Base-by-base conservation (phyloP, 1,140 invertebrate genomes). In the Ooceraea biroi region DNA sequence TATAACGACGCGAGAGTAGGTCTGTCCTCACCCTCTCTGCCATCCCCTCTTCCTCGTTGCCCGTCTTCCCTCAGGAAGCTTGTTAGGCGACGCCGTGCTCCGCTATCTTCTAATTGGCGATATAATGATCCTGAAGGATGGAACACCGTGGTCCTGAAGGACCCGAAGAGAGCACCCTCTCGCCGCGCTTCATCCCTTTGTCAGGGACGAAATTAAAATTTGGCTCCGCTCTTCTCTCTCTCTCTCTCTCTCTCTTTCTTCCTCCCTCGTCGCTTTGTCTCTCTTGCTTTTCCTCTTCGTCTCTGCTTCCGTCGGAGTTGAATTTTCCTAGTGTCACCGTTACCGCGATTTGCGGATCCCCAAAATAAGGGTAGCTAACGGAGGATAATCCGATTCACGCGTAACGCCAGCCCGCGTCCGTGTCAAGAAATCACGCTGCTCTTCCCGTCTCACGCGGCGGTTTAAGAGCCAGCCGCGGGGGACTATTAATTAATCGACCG, bases 41-140 rank as follows among this genome's bases (percentile, higher is more conserved):
- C 27, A 41, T n/a, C 10, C 44, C 48, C 66, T 50, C 11, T 44
- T 11, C 14, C 27, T 14, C 14, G 3, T 48, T 50, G 17, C 17
- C 76, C 50, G 36, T 25, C 76, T 58, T 71, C 65, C 90, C 89
- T 85, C 92, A 94, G 93, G 92, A 94, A 94, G 94, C 94, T 94
- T 94, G 94, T 94, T 94, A 94, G 92, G 92, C 93, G 92, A 92
- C 89, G 93, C 91, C 90, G 90, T 90, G 91, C 89, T 94, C 89
- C 90, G 91, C 93, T 91, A 92, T 94, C 93, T 94, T 94, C 94
- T 94, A 94, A 94, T 94, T 94, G 94, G 94, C 93, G 93, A 94
- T 94, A 94, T 94, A 94, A 94, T 94, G 94, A 94, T 94, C 93
- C 91, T 94, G 92, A 94, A 94, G 94, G 93, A 94, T 94, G 91